Percentiles rank a stretch among this genome's conserved stretches.
Evolutionary conservation across 2,113 vertebrate genomes (phyloP).

Genomic region (Geococcyx californianus): DNA sequence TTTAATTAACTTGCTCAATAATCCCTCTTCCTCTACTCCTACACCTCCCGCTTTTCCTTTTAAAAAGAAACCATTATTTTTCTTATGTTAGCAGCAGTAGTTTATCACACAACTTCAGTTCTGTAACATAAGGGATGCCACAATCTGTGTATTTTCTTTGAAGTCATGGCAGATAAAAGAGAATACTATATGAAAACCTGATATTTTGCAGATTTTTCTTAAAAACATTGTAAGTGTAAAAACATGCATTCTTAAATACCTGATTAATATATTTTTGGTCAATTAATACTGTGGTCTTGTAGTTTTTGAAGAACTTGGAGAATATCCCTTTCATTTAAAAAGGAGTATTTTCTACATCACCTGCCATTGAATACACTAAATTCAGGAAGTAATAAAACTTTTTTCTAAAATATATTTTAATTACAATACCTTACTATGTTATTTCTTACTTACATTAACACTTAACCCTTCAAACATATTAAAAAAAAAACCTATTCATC

Average conservation of each 20-base stretch:
- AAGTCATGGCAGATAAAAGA: background rate
- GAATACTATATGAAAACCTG: background rate
- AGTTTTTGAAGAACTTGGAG: background rate
- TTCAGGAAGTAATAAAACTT: background rate
- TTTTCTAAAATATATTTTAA: background rate
- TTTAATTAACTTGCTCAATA: conserved; percentile 47
- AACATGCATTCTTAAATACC: background rate
- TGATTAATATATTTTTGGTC: background rate
- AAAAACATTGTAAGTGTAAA: background rate
- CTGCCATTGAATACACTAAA: background rate
- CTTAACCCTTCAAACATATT: background rate
- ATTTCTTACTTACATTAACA: background rate
- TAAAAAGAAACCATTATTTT: conserved; percentile 16
- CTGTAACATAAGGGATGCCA: background rate
- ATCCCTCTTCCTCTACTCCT: background rate
- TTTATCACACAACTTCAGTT: background rate
- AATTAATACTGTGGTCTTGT: background rate
- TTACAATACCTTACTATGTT: background rate
- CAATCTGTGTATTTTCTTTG: background rate
- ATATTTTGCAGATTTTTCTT: background rate
- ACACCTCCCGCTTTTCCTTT: background rate
- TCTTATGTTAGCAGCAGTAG: background rate
- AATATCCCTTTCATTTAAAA: background rate
- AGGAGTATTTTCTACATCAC: background rate
- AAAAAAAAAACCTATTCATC: background rate